These are phyloP conservation scores for Lasius fuliginosus DNA, from an alignment of 2,888 invertebrate species.

Conservation along the genomic window DNA sequence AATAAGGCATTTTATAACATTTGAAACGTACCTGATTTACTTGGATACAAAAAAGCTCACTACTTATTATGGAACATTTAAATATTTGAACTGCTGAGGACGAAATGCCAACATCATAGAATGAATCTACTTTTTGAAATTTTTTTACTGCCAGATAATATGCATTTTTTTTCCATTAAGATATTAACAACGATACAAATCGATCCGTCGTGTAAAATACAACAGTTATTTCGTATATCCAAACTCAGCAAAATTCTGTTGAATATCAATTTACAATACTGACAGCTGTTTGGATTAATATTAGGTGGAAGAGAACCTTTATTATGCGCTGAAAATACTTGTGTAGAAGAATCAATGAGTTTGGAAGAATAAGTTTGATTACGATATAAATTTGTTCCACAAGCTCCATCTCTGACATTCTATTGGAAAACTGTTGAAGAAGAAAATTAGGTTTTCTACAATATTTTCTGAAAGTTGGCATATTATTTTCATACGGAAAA, in stretches of 20 bases:
- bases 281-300: not conserved
- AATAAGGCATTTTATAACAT: slow-evolving; percentile 34
- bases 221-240: slow-evolving; percentile 31
- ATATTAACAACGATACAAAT: slow-evolving; percentile 32
- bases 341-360: slow-evolving; percentile 30
- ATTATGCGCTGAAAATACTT: slow-evolving; percentile 17
- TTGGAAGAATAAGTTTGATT: slow-evolving; percentile 11
- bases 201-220: slow-evolving; percentile 23
- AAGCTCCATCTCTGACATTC: not conserved
- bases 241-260: slow-evolving; percentile 17
- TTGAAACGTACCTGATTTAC: not conserved
- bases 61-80: slow-evolving; percentile 19
- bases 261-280: slow-evolving; percentile 18
- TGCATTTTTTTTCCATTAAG: not conserved
- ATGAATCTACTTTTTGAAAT: slow-evolving; percentile 13
- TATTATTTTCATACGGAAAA: slow-evolving; percentile 64
- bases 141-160: slow-evolving; percentile 20
- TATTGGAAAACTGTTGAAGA: slow-evolving; percentile 19
- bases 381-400: not conserved
- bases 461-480: slow-evolving; percentile 50
- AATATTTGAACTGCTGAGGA: slow-evolving; percentile 11
- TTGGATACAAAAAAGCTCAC: not conserved
- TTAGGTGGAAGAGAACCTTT: slow-evolving; percentile 9
- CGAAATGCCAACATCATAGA: slow-evolving; percentile 21
- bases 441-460: slow-evolving; percentile 51